Evolutionary conservation across 2,113 vertebrate species (phyloP), one percentile per base, ranked within the genome.

Genomic region (Phalacrocorax brasilianus): DNA sequence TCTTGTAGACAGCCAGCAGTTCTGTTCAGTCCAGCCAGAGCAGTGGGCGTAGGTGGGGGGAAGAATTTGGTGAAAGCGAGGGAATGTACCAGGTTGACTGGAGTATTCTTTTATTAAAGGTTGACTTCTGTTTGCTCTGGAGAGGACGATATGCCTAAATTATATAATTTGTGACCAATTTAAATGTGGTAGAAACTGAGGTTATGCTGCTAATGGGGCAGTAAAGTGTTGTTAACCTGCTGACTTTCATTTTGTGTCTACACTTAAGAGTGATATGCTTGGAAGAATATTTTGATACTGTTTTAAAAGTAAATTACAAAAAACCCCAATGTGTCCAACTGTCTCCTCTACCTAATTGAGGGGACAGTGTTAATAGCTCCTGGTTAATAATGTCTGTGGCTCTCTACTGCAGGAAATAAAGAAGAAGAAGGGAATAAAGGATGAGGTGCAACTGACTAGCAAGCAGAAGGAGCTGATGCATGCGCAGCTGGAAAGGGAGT

Each of bases 381-480:
- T 1, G 18, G 24, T 71, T 82, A 68, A 45, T 35, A 32, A 78
- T 68, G 87, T 47, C 58, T 52, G 8, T 92, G 82, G 23, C 18
- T 0, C 7, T 78, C 53, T 59, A 12, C 71, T 93, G 83, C 87
- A 99, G 99, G 99, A 99, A 94, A 98, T 99, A 68, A 99, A 99
- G 92, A 99, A 98, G 98, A 99, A 99, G 97, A 99, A 99, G 75
- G 99, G 99, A 62, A 99, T 99, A 91, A 99, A 99, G 95, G 99
- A 99, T 55, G 99, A 99, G 89, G 96, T 99, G 35, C 99, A 99
- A 79, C 98, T 99, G 35, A 99, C 99, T 2, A 99, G 97, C 96
- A 99, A 99, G 88, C 99, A 99, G 97, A 99, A 99, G 97, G 99
- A 99, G 97, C 98, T 99, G 98, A 97, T 99, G 91, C 98, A 99